These are phyloP conservation scores for Arge pagana DNA, from an alignment of 2,888 invertebrate species.

Conservation along the genomic window DNA sequence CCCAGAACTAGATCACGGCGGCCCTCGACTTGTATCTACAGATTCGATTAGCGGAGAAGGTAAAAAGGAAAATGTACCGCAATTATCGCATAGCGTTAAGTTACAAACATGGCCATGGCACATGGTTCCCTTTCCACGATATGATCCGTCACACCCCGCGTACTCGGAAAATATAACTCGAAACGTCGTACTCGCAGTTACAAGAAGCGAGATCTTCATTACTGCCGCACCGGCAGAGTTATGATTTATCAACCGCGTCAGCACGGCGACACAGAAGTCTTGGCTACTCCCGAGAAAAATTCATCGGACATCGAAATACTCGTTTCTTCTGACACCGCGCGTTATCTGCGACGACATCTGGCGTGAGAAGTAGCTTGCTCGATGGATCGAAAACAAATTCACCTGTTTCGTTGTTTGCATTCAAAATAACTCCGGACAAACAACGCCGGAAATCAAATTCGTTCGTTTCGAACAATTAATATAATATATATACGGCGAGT, in stretches of 20 bases:
- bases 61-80: slow-evolving; percentile 11
- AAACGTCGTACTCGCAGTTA: slow-evolving; percentile 9
- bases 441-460: no score
- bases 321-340: neutral
- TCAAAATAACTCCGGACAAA: no score
- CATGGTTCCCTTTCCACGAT: slow-evolving; percentile 1
- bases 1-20: slow-evolving; percentile 11
- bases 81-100: slow-evolving; percentile 10
- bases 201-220: slow-evolving; percentile 17
- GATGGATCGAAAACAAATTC: neutral
- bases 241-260: slow-evolving; percentile 16
- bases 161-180: slow-evolving; percentile 8
- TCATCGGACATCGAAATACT: neutral
- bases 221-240: slow-evolving; percentile 5
- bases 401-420: no score
- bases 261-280: slow-evolving; percentile 6
- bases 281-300: slow-evolving; percentile 15
- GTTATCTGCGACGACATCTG: slow-evolving; percentile 8
- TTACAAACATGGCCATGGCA: slow-evolving; percentile 12
- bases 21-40: slow-evolving; percentile 8
- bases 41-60: slow-evolving; percentile 12
- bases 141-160: no score
- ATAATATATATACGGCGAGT: no score
- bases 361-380: neutral
- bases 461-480: no score